phyloP scores from a whole-genome alignment of 2,797 vertebrate species.

The Diglossa cyanea region DNA sequence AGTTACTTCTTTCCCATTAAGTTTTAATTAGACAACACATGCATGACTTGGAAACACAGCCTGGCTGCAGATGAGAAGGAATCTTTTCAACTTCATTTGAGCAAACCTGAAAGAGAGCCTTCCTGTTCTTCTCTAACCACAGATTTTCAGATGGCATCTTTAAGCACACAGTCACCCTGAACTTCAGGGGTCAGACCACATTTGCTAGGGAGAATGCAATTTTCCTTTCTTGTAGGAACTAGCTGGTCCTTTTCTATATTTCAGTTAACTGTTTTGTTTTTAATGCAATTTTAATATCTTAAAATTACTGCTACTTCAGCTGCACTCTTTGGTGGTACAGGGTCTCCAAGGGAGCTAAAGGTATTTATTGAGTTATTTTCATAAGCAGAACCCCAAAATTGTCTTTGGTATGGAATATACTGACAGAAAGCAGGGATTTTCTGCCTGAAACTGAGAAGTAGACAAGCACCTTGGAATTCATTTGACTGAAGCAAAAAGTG shows the following conservation, averaged over 20 bases:
- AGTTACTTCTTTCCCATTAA: not conserved
- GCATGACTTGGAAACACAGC: not conserved
- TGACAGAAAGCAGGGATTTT: not conserved
- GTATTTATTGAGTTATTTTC: not conserved
- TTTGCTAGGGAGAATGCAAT: not conserved
- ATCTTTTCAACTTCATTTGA: not conserved
- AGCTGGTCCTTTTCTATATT: not conserved
- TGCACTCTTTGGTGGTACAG: rapidly evolving
- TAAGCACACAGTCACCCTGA: not conserved
- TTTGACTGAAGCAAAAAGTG: not conserved
- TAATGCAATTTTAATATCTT: not conserved
- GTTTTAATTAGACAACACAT: not conserved
- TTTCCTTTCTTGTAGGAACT: not conserved
- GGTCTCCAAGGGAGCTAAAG: not conserved
- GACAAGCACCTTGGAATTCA: not conserved
- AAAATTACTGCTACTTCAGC: not conserved
- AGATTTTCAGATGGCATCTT: not conserved
- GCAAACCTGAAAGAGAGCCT: not conserved
- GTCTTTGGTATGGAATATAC: not conserved
- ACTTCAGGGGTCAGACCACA: not conserved
- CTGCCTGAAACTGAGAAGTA: not conserved
- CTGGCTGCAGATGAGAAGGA: not conserved
- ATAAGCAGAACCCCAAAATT: not conserved
- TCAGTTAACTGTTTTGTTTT: not conserved
- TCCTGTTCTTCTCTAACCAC: not conserved